These are phyloP conservation scores for Avahi laniger DNA, from an alignment of 2,797 vertebrate species.

Conservation along the genomic window DNA sequence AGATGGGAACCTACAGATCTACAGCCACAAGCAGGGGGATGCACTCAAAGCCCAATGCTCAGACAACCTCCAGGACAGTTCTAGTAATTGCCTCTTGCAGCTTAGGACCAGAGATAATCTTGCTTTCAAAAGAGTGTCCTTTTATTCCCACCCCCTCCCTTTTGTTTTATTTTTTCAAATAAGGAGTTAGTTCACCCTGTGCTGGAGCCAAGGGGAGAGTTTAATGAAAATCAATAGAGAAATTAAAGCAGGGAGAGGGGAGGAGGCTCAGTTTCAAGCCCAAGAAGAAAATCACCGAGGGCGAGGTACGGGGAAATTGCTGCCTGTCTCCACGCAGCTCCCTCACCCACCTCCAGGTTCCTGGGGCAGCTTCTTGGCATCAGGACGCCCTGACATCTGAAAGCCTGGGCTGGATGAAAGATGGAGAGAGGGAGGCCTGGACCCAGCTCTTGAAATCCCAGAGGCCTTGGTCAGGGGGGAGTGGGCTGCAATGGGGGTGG, in stretches of 20 bases:
- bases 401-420: not conserved
- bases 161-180: conserved; percentile 52
- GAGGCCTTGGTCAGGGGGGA: not conserved
- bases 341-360: not conserved
- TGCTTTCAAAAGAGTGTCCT: not conserved
- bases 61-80: not conserved
- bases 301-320: not conserved
- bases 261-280: not conserved
- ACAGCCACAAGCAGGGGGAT: accelerated
- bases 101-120: not conserved
- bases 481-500: accelerated
- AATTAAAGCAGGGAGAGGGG: conserved; percentile 74
- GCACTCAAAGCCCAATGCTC: not conserved
- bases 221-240: conserved; percentile 86
- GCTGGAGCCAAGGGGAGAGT: conserved; percentile 78
- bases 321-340: not conserved
- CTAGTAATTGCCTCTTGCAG: not conserved
- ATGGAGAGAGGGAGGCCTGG: not conserved
- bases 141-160: not conserved
- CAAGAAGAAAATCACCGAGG: not conserved
- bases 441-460: not conserved
- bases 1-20: not conserved
- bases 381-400: not conserved
- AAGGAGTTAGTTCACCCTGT: conserved; percentile 79
- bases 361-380: not conserved